Base-by-base conservation (phyloP, 2,797 vertebrate genomes). In the Austrolebias charrua region DNA sequence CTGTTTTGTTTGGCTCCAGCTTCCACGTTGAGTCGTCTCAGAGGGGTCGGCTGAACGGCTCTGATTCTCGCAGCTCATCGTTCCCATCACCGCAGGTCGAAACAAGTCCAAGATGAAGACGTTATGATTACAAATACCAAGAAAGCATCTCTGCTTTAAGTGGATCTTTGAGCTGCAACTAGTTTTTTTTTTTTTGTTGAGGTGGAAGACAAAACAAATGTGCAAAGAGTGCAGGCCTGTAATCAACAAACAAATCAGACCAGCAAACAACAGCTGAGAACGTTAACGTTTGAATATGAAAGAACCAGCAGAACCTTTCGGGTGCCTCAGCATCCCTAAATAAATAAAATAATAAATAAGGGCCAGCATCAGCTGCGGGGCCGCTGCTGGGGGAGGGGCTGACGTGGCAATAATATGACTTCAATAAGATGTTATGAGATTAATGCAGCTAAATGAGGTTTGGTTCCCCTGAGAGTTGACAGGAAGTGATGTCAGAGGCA, bases 371-470 rank as follows among this genome's bases (percentile, higher is more conserved):
- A 67, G 54, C 58, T 53, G 40, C 33, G 42, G 55, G 59, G 13
- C 53, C 43, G 69, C 40, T 40, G 66, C 46, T 65, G 70, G 78
- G 63, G 71, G 58, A 75, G 43, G 60, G 71, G 73, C 33, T 55
- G 73, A 68, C 77, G 66, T 71, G 65, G 63, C 42, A 28, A 65
- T 80, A 58, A 82, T 78, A 70, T 60, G 54, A 80, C 71, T 71
- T 75, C 61, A 77, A 64, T 48, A 54, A 60, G 71, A 76, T 43
- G 71, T 63, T 63, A 60, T 73, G 57, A 86, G 71, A 82, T 83
- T 74, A 81, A 73, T 82, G 68, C 56, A 71, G 40, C 4, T 80
- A 78, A 76, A 76, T 83, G 54, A 71, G 69, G 38, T 75, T 73
- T 58, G 45, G 28, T 75, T 70, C 10, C 88, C 65, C 19, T 2